Base-by-base conservation (phyloP, 92 coral and sea anemone species). In the Zoanthus sansibaricus region DNA sequence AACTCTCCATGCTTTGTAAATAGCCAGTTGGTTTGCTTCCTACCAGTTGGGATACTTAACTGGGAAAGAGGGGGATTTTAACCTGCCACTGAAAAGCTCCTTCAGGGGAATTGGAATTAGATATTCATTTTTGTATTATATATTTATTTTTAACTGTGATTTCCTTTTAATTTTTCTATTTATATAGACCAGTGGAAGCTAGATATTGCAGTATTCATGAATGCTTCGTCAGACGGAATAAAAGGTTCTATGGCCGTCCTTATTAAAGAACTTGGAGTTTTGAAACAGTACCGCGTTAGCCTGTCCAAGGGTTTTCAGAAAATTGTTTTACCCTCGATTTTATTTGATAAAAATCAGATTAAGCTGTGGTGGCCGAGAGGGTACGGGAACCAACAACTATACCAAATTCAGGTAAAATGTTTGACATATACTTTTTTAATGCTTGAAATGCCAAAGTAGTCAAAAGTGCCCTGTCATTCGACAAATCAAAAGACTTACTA, bases 341-440 rank as follows among this genome's bases (percentile, higher is more conserved):
- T 74, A 37, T 88, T 97, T 75, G 82, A 94, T 58, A 77, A 77
- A 15, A 91, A 89, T 64, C 67, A 75, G 13, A 88, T 97, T 3
- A 89, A 92, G 55, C 62, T 87, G 25, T 97, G 99, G 99, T 97
- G 99, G 98, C 99, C 99, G 7, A 92, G 87, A 77, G 99, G 99
- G 14, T 97, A 95, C 93, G 99, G 99, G 12, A 87, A 88, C 51
- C 98, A 92, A 70, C 88, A 90, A 20, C 86, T 97, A 18, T 97
- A 97, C 62, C 87, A 86, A 48, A 72, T 94, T 14, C 88, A 93
- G 89, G 99, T 97, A 89, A 69, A 76, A 18, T 4, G 42, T 37
- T 37, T 1, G 42, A 37, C 42, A 37, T 37, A 37, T 37, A 37
- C 42, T 2, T 4, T 4, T 37, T 37, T 37, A 37, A 37, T 37